These are phyloP conservation scores for Amorpha juglandis DNA, from an alignment of 2,888 invertebrate genomes.

Conservation along the genomic window DNA sequence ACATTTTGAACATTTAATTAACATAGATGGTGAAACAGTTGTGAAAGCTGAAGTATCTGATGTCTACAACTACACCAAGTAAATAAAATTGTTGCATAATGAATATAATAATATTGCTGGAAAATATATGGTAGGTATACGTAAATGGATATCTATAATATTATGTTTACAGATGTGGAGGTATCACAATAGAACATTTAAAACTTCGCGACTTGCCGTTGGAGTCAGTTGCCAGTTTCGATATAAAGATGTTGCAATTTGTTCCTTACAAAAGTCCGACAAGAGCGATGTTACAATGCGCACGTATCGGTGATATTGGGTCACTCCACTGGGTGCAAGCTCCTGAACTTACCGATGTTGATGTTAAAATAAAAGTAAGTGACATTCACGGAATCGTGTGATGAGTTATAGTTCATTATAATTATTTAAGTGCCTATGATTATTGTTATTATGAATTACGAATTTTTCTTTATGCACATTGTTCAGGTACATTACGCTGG, in stretches of 20 bases:
- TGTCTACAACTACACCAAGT: slow-evolving; percentile 29
- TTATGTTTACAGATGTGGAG: slow-evolving; percentile 37
- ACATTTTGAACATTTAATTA: slow-evolving; percentile 21
- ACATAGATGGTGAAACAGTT: neutral
- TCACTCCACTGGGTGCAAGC: slow-evolving; percentile 43
- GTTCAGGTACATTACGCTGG: slow-evolving; percentile 48
- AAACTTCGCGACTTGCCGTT: slow-evolving; percentile 27
- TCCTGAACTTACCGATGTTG: slow-evolving; percentile 23
- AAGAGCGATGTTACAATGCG: slow-evolving; percentile 33
- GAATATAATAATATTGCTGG: too few species aligned
- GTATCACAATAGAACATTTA: slow-evolving; percentile 33
- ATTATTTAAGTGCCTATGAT: too few species aligned
- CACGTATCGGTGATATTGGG: slow-evolving; percentile 38
- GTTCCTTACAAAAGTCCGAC: slow-evolving; percentile 2
- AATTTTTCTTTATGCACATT: too few species aligned
- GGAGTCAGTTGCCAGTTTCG: slow-evolving; percentile 2
- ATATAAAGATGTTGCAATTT: neutral
- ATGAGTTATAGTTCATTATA: neutral
- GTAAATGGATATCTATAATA: slow-evolving; percentile 25
- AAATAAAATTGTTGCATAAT: neutral
- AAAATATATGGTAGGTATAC: too few species aligned
- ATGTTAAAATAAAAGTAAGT: slow-evolving; percentile 40
- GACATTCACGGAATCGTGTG: neutral
- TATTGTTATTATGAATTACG: too few species aligned
- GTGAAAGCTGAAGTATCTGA: slow-evolving; percentile 25